Evolutionary conservation across 2,888 invertebrate species (phyloP), one percentile per base, ranked within the genome.

Genomic region (Drosophila atroscutellata): DNA sequence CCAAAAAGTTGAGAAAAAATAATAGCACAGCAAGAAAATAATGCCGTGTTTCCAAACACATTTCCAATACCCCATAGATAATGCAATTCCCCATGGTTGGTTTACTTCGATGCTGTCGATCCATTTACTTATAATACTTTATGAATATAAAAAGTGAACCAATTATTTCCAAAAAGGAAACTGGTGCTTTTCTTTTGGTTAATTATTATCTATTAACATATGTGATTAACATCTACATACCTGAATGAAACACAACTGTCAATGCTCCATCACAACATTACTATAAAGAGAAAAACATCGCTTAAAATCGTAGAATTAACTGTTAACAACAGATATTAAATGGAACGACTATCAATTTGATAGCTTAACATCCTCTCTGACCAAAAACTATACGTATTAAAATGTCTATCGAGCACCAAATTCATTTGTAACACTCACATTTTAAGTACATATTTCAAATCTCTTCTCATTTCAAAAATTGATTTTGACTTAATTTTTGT

Each of bases 171-270:
- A 18, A 37, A 37, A 37, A 18, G 37, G 8, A 37, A 37, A 8
- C 37, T 37, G 37, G 8, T 37, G 37, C 37, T 37, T 37, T 37
- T 37, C 37, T 7, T 15, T 8, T 37, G 37, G 37, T 37, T 37
- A 18, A 37, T 18, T 37, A 37, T 37, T 37, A 37, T 37, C 18
- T 37, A 8, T 83, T 90, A 89, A 90, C 83, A 91, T 81, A 91
- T 37, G 37, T 58, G 89, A n/a, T n/a, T n/a, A 79, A 85, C 90
- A 77, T 87, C 88, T 90, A 91, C 82, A 82, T 80, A 36, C 80
- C 72, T 75, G 72, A 80, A 36, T 37, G 42, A 58, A 24, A 20
- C n/a, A 49, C 47, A 24, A 58, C 49, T 47, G 20, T 24, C 26
- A 15, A 45, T 30, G 6, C 28, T 28, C 28, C 37, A 37, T 37